Conservation (phyloP, 2,113 vertebrate species). For the Rhinopomastus cyanomelas region DNA sequence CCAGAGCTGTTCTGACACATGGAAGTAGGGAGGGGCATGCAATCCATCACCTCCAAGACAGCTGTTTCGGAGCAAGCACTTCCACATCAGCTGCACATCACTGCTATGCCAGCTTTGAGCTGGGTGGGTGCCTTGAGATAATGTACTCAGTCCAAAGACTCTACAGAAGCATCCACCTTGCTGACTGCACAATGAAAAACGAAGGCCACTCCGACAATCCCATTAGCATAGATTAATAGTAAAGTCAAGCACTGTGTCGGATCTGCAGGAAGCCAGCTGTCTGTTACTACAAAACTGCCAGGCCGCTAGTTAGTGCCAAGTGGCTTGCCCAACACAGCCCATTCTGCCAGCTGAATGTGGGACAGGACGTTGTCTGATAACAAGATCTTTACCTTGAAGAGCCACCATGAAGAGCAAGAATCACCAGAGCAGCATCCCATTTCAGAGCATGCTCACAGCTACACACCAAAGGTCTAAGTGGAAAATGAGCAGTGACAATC, state of each 20-base stretch:
- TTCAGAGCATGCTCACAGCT: not conserved
- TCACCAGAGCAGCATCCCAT: not conserved
- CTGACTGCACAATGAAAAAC: not conserved
- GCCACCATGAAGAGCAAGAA: not conserved
- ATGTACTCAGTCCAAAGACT: not conserved
- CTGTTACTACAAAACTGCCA: not conserved
- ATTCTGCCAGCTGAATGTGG: not conserved
- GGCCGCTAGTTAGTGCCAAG: not conserved
- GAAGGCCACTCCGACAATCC: not conserved
- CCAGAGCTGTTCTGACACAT: not conserved
- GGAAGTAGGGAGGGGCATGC: not conserved
- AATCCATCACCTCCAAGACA: not conserved
- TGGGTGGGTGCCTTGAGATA: not conserved
- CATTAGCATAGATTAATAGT: not conserved
- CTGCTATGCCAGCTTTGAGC: not conserved
- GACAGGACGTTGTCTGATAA: not conserved
- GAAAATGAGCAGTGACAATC: not conserved
- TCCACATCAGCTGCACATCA: rapidly evolving
- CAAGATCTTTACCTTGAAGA: not conserved
- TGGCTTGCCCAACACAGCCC: not conserved
- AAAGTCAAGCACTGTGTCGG: not conserved
- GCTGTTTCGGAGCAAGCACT: not conserved
- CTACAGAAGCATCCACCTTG: not conserved
- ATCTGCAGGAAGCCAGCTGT: not conserved
- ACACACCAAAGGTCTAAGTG: not conserved